Percentiles rank a stretch among this genome's conserved stretches.
These are phyloP conservation scores for Drosophila gunungcola DNA, from an alignment of 1,140 invertebrate genomes.

Conservation along the genomic window DNA sequence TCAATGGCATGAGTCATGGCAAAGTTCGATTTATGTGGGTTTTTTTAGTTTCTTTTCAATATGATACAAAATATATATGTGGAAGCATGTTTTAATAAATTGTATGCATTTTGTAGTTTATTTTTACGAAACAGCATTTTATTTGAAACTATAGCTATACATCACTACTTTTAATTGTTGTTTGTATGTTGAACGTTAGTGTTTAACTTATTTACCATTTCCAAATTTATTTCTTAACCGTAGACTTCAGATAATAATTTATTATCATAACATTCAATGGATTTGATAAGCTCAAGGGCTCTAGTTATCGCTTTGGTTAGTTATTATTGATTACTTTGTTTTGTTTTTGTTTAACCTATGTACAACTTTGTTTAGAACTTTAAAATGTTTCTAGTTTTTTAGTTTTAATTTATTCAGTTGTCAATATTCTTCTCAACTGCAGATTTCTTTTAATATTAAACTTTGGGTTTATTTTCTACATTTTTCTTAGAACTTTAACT, in stretches of 20 bases:
- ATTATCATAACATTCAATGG: slow-evolving; percentile 3
- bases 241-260: neutral
- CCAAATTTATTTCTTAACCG: neutral
- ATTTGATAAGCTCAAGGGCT: slow-evolving; percentile 4
- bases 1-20: slow-evolving; percentile 34
- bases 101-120: neutral
- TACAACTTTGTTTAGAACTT: neutral
- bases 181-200: neutral
- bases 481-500: neutral
- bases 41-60: neutral
- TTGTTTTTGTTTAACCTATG: neutral
- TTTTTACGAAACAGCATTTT: too few species aligned
- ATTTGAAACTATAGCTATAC: too few species aligned
- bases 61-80: neutral
- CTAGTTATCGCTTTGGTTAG: slow-evolving; percentile 5
- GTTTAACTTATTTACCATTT: neutral
- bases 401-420: neutral
- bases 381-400: neutral
- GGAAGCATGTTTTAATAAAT: neutral
- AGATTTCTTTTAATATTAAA: neutral
- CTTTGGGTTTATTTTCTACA: neutral
- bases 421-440: neutral
- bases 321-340: neutral
- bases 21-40: neutral
- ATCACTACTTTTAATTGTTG: too few species aligned